Percentiles rank a stretch among this genome's conserved stretches.
Evolutionary conservation across 1,140 invertebrate genomes (phyloP).

Genomic region (Aleiodes sp.): DNA sequence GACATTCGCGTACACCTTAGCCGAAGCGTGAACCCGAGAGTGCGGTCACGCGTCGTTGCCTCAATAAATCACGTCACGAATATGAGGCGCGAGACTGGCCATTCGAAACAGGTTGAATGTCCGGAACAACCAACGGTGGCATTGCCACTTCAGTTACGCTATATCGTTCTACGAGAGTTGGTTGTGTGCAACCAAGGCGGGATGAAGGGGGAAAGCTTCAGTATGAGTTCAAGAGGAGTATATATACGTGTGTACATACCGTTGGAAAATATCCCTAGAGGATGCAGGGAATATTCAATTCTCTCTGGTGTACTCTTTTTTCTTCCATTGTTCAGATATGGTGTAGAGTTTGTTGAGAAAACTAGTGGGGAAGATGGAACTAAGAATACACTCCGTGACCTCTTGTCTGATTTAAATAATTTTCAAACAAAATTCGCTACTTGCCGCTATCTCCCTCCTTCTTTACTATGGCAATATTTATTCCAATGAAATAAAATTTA

Average conservation of each 20-base stretch:
- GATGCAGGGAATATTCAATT: conserved; percentile 10
- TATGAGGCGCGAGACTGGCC: conserved; percentile 41
- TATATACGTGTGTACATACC: neutral
- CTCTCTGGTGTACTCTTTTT: neutral
- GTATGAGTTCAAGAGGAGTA: neutral
- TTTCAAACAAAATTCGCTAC: neutral
- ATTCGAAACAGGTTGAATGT: conserved; percentile 48
- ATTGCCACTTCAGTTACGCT: conserved; percentile 38
- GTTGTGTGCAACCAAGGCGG: neutral
- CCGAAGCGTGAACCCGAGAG: neutral
- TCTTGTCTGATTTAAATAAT: neutral
- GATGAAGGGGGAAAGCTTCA: too few relatives aligned
- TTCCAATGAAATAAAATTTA: neutral
- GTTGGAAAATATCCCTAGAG: neutral
- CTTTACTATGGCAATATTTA: neutral
- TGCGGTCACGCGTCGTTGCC: conserved; percentile 36
- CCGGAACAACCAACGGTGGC: conserved; percentile 41
- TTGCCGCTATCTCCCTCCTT: neutral
- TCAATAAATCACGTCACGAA: conserved; percentile 45
- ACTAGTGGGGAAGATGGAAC: too few relatives aligned
- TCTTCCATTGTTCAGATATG: neutral
- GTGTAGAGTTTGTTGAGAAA: too few relatives aligned
- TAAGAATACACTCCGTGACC: too few relatives aligned
- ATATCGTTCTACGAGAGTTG: neutral
- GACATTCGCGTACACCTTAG: neutral